These are phyloP conservation scores for Arctocebus calabarensis DNA, from an alignment of 2,797 vertebrate species.

Conservation along the genomic window DNA sequence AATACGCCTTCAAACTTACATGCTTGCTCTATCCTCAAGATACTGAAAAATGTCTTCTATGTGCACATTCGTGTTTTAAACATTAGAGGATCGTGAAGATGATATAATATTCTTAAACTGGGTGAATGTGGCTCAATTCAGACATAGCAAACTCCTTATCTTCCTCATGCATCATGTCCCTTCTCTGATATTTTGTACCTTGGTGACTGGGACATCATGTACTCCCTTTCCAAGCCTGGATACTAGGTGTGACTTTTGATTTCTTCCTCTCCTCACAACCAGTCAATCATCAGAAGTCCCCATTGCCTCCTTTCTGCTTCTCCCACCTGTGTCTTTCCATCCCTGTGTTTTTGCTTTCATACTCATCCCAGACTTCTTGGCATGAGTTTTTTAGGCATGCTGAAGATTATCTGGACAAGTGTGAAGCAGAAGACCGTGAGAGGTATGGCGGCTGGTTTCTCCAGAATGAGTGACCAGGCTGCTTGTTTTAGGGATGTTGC, in stretches of 20 bases:
- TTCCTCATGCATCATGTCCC: not conserved
- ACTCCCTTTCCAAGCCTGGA: not conserved
- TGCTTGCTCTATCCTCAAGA: not conserved
- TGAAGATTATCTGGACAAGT: not conserved
- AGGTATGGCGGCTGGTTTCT: not conserved
- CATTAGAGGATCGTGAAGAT: not conserved
- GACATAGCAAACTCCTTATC: not conserved
- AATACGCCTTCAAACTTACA: not conserved
- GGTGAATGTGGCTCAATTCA: not conserved
- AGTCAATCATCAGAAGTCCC: not conserved
- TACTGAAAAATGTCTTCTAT: not conserved
- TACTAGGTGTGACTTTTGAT: not conserved
- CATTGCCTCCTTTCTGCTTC: not conserved
- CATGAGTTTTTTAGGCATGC: not conserved
- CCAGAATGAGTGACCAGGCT: not conserved
- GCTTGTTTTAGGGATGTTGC: not conserved
- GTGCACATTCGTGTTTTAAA: not conserved
- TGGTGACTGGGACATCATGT: not conserved
- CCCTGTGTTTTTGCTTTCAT: not conserved
- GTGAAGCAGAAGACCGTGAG: not conserved
- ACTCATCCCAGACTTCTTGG: not conserved
- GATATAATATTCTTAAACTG: not conserved
- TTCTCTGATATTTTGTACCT: not conserved
- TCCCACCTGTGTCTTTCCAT: not conserved
- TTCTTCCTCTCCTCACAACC: not conserved